phyloP scores from a whole-genome alignment of 53 echinoderm and acorn worm species.

The Echinarachnius parma region DNA sequence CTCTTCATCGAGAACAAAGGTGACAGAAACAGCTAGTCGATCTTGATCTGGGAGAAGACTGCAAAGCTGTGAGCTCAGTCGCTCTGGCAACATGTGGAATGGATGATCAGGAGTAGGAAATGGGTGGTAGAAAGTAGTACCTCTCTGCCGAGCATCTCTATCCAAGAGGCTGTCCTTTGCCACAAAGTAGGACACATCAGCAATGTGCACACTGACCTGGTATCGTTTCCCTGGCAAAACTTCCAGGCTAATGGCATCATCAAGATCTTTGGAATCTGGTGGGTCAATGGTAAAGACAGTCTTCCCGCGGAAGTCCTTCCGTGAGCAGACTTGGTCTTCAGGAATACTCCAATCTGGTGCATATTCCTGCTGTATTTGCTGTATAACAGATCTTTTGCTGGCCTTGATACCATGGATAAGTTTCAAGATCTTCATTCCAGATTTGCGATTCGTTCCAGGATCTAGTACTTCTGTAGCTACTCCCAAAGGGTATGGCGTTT shows the following conservation, averaged over 20 bases:
- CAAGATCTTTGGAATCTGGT: constrained; percentile 64
- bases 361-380: constrained; percentile 27
- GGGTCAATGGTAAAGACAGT: constrained; percentile 78
- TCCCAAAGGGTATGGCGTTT: constrained; percentile 71
- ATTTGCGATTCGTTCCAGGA: constrained; percentile 40
- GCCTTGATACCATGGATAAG: constrained; percentile 67
- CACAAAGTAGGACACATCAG: constrained; percentile 82
- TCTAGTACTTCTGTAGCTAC: constrained; percentile 66
- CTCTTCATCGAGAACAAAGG: constrained; percentile 53
- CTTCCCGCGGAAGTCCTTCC: constrained; percentile 58
- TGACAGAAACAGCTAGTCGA: constrained; percentile 66
- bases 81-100: constrained; percentile 72
- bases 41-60: constrained; percentile 66
- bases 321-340: too few relatives aligned
- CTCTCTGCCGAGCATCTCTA: constrained; percentile 66
- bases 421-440: constrained; percentile 65
- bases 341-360: constrained; percentile 28
- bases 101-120: constrained; percentile 40
- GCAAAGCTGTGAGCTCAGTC: constrained; percentile 65
- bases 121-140: constrained; percentile 68
- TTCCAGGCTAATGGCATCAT: constrained; percentile 80
- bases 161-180: constrained; percentile 59
- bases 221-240: constrained; percentile 37
- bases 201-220: constrained; percentile 72
- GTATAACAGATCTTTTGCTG: too few relatives aligned